Conservation (phyloP, 2,113 vertebrate genomes). For the Chaenocephalus aceratus region DNA sequence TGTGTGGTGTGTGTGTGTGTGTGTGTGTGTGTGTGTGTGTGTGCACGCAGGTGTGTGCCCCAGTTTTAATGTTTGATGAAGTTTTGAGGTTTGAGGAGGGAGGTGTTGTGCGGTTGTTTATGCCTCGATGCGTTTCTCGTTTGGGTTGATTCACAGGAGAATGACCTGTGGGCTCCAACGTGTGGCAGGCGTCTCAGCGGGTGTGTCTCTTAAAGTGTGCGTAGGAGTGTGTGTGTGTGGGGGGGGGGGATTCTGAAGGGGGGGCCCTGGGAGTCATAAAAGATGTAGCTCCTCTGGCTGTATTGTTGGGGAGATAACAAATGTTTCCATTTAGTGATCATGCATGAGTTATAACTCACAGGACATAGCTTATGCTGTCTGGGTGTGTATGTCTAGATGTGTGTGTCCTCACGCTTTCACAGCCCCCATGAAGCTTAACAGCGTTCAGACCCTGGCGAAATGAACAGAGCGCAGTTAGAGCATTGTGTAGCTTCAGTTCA, state of each 20-base stretch:
- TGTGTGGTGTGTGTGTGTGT: constrained; percentile 12
- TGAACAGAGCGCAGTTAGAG: constrained; percentile 4
- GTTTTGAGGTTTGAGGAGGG: constrained; percentile 53
- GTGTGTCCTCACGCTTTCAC: constrained; percentile 36
- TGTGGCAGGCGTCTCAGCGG: constrained; percentile 53
- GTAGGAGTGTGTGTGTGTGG: constrained; percentile 12
- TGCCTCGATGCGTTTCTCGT: constrained; percentile 63
- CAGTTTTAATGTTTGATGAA: constrained; percentile 69
- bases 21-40: constrained; percentile 32
- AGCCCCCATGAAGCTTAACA: constrained; percentile 25
- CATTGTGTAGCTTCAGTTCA: constrained; percentile 30
- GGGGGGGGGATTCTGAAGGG: not conserved
- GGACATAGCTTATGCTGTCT: constrained; percentile 47
- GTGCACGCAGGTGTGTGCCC: constrained; percentile 17
- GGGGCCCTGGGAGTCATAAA: constrained; percentile 68
- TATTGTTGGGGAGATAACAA: constrained; percentile 78
- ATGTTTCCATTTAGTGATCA: constrained; percentile 81
- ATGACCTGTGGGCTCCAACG: constrained; percentile 68
- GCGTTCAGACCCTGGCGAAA: constrained; percentile 10
- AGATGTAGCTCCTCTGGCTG: constrained; percentile 73
- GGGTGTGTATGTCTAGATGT: constrained; percentile 24
- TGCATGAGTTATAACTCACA: constrained; percentile 79
- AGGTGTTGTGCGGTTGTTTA: constrained; percentile 69
- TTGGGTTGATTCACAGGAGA: constrained; percentile 59
- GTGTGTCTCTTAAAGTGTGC: constrained; percentile 23